Percentiles rank a stretch among this genome's conserved stretches.
These are phyloP conservation scores for Luperina testacea DNA, from an alignment of 2,888 invertebrate species.

Conservation along the genomic window DNA sequence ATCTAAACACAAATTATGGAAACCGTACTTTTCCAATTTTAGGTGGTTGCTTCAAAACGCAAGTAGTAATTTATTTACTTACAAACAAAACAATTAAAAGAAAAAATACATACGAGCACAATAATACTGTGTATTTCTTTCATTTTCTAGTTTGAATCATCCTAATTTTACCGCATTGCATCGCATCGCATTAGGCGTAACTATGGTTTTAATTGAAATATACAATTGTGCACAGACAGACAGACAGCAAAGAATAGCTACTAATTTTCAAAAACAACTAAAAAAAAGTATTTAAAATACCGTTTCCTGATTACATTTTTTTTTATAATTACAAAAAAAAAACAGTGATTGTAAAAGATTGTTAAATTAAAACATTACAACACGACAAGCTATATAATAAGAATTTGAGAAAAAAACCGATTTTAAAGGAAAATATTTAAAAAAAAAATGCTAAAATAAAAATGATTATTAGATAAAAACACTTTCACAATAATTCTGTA, in stretches of 20 bases:
- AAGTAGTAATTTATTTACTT: neutral
- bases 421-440: slow-evolving; percentile 25
- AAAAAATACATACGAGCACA: neutral
- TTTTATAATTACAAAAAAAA: slow-evolving; percentile 12
- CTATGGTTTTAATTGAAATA: neutral
- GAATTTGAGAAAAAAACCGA: slow-evolving; percentile 25
- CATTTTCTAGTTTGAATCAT: neutral
- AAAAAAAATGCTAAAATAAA: neutral
- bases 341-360: neutral
- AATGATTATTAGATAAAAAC: neutral
- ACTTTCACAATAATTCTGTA: neutral
- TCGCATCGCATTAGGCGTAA: neutral
- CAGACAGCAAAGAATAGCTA: slow-evolving; percentile 44
- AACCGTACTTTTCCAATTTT: neutral
- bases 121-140: neutral
- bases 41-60: neutral
- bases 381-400: slow-evolving; percentile 30
- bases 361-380: slow-evolving; percentile 26
- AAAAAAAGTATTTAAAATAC: slow-evolving; percentile 40
- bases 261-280: slow-evolving; percentile 26
- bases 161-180: neutral
- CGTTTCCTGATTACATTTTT: slow-evolving; percentile 9
- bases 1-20: neutral
- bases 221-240: slow-evolving; percentile 15
- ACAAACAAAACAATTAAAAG: neutral